A percentile compares a stretch with the other conserved stretches of the same genome.
phyloP scores from a whole-genome alignment of 2,797 vertebrate genomes.

The Melanotaenia pygmaea region DNA sequence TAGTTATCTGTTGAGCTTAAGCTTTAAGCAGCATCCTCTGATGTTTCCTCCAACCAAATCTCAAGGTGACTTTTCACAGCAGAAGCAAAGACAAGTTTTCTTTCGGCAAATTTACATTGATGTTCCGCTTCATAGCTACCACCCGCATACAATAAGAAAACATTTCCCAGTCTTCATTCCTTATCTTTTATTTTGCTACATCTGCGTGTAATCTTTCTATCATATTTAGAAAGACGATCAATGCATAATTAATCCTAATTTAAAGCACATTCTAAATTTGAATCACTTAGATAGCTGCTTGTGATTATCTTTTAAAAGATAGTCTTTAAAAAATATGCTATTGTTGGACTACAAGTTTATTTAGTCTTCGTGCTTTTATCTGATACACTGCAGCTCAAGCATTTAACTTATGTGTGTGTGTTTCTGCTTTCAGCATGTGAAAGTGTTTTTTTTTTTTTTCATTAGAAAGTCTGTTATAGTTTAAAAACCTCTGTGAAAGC shows the following conservation, averaged over 20 bases:
- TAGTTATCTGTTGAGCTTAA: slow-evolving; percentile 69
- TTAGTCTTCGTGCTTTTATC: slow-evolving; percentile 32
- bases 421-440: slow-evolving; percentile 61
- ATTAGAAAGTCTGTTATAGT: slow-evolving; percentile 56
- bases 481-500: slow-evolving; percentile 45
- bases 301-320: slow-evolving; percentile 58
- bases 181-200: slow-evolving; percentile 60
- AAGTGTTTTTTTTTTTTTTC: slow-evolving; percentile 67
- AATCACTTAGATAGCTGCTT: slow-evolving; percentile 57
- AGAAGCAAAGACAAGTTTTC: slow-evolving; percentile 50
- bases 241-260: slow-evolving; percentile 81
- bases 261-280: slow-evolving; percentile 76
- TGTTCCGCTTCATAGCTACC: slow-evolving; percentile 71
- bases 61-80: slow-evolving; percentile 74
- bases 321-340: slow-evolving; percentile 28
- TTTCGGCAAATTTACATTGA: slow-evolving; percentile 68
- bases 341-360: slow-evolving; percentile 59
- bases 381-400: slow-evolving; percentile 37
- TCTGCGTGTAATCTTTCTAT: slow-evolving; percentile 72
- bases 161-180: slow-evolving; percentile 55
- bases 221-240: slow-evolving; percentile 75
- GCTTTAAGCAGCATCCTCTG: slow-evolving; percentile 66
- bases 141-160: slow-evolving; percentile 66
- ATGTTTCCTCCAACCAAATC: slow-evolving; percentile 57
- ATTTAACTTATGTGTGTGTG: slow-evolving; percentile 14